Evolutionary conservation across 2,888 invertebrate species (phyloP).

Genomic region (Chaetoderma sp.): DNA sequence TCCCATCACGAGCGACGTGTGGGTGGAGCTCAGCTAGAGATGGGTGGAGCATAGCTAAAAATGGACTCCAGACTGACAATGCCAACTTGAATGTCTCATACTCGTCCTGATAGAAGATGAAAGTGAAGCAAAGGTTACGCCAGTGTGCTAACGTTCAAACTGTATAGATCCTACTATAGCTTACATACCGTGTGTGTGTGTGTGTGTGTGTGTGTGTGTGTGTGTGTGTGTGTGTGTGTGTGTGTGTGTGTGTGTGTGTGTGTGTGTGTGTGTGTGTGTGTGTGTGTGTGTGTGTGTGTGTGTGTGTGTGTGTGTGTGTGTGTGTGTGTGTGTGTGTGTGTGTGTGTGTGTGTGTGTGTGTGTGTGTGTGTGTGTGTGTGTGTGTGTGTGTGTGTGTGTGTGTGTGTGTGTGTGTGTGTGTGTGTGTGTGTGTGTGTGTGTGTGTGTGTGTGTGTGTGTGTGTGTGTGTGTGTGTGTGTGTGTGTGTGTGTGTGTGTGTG

Average conservation of each 20-base stretch:
- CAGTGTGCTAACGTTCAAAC: too few relatives aligned
- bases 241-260: neutral
- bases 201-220: neutral
- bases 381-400: neutral
- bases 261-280: neutral
- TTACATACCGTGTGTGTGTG: constrained; percentile 1
- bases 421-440: neutral
- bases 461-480: neutral
- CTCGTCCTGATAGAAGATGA: too few relatives aligned
- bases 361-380: neutral
- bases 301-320: neutral
- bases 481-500: neutral
- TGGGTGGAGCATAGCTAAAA: too few relatives aligned
- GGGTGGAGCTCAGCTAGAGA: too few relatives aligned
- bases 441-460: neutral
- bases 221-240: neutral
- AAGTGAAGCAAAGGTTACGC: too few relatives aligned
- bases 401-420: neutral
- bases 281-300: neutral
- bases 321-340: neutral
- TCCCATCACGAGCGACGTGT: too few relatives aligned
- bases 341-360: neutral
- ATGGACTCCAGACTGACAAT: too few relatives aligned
- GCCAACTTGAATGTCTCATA: too few relatives aligned
- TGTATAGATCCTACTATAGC: too few relatives aligned